phyloP scores from a whole-genome alignment of 2,888 invertebrate species.

The Aspidapion aeneum region DNA sequence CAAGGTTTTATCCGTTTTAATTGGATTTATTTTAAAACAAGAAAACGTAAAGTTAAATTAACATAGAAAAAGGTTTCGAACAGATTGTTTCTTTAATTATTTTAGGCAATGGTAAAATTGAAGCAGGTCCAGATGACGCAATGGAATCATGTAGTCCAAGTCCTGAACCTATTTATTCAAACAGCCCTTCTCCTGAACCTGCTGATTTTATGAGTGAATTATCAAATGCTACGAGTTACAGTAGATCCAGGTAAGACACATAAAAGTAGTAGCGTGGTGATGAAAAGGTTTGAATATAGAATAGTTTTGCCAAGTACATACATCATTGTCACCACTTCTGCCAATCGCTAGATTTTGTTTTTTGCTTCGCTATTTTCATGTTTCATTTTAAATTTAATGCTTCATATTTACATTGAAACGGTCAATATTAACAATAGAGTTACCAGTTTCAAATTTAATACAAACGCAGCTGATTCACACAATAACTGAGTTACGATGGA shows the following conservation, averaged over 20 bases:
- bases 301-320: background rate
- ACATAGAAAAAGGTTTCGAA: too few relatives aligned
- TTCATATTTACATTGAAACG: background rate
- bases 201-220: conserved; percentile 39
- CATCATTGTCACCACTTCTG: background rate
- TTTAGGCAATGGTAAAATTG: background rate
- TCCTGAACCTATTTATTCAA: conserved; percentile 37
- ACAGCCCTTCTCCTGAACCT: conserved; percentile 41
- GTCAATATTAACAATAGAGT: too few relatives aligned
- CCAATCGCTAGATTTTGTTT: background rate
- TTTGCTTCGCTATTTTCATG: background rate
- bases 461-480: too few relatives aligned
- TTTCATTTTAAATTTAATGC: background rate
- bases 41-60: too few relatives aligned
- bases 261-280: too few relatives aligned
- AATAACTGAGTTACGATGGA: too few relatives aligned
- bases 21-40: too few relatives aligned
- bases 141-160: conserved; percentile 47
- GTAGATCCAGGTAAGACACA: conserved; percentile 38
- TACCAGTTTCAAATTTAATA: too few relatives aligned
- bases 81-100: background rate
- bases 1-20: too few relatives aligned
- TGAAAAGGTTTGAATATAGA: too few relatives aligned
- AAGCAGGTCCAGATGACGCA: conserved; percentile 10
- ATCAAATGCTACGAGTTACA: conserved; percentile 39